A percentile compares a stretch with the other conserved stretches of the same genome.
Evolutionary conservation across 2,797 vertebrate species (phyloP).

Genomic region (Ptychobarbus kaznakovi): DNA sequence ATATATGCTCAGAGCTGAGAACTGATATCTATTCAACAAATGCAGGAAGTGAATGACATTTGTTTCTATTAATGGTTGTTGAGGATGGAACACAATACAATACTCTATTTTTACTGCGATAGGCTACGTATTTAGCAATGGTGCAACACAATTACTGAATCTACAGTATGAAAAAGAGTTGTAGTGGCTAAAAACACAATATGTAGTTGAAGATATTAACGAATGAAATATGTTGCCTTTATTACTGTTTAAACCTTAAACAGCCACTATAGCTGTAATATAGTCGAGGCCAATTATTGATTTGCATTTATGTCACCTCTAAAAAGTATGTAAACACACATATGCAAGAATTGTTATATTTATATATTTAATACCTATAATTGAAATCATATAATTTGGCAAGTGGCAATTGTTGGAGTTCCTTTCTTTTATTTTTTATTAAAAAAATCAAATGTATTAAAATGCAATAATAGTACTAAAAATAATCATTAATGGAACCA

Average conservation of each 20-base stretch:
- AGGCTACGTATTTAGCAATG: background rate
- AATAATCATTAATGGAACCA: background rate
- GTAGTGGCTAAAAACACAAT: background rate
- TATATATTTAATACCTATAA: background rate
- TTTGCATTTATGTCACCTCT: background rate
- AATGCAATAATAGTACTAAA: background rate
- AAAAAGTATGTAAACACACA: background rate
- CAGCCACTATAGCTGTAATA: background rate
- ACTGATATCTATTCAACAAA: background rate
- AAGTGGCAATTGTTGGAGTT: background rate
- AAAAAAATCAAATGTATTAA: background rate
- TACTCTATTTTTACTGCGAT: background rate
- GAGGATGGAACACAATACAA: background rate
- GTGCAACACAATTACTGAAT: background rate
- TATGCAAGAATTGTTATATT: background rate
- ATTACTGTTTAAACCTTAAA: background rate
- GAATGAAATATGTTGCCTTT: background rate
- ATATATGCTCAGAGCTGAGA: background rate
- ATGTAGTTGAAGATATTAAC: background rate
- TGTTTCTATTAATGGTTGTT: background rate
- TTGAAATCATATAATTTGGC: background rate
- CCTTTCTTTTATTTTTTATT: background rate
- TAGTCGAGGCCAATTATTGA: background rate
- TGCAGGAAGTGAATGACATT: background rate
- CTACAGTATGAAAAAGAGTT: background rate